Evolutionary conservation across 2,888 invertebrate species (phyloP), one percentile per base, ranked within the genome.

Genomic region (Candidula unifasciata): DNA sequence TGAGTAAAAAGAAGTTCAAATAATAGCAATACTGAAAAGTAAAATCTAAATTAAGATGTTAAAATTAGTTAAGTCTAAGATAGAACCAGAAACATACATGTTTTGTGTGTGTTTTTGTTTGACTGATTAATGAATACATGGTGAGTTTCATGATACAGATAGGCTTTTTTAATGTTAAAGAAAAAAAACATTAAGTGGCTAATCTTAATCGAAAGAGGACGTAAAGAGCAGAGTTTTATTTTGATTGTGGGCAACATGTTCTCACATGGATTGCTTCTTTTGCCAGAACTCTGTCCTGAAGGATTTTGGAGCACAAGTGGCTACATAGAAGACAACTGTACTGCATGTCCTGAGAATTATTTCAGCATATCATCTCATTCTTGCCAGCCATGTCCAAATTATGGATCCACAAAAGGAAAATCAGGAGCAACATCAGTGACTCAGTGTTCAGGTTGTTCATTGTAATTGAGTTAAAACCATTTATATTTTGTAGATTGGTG

Each of bases 371-470:
- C 74, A 54, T 68, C 69, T 77, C 81, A 60, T 60, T 64, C 52
- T 64, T 74, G 57, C 57, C 24, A 27, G 33, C 74, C 68, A 18
- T 87, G 87, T 84, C 74, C 85, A 18, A 78, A 85, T 80, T 82
- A 27, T 21, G 82, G 82, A 0, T 74, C 83, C 5, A 86, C 86
- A 21, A 35, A 5, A 18, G 86, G 86, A 10, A n/a, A 57, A 6
- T 33, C 68, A 27, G 86, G 80, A 30, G 86, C 80, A 18, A 60
- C 24, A 44, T n/a, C n/a, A 10, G 2, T n/a, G 3, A 2, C 54
- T 54, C n/a, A 68, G 21, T 85, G 85, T 37, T 68, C 16, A 33
- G 81, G 68, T 10, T 85, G 85, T 37, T 68, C 16, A 33, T 77
- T 21, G 60, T 60, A 60, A 13, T 13, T n/a, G 21, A 18, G 44